Evolutionary conservation across 2,888 invertebrate genomes (phyloP), one percentile per base, ranked within the genome.

Genomic region (Pyralis farinalis): DNA sequence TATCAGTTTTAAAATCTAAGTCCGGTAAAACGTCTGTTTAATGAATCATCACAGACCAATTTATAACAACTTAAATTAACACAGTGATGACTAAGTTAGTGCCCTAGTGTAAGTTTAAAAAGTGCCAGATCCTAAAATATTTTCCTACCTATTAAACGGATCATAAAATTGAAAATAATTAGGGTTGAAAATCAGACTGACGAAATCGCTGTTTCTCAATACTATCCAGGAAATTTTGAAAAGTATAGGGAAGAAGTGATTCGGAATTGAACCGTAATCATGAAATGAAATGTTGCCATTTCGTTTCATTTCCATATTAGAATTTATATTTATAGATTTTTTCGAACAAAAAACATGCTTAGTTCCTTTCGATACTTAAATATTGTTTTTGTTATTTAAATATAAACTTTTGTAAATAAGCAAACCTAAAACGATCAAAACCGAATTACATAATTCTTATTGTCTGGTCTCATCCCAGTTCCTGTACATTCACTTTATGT

Each of bases 81-180:
- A 64, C 67, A 74, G 78, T 78, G 76, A 72, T 77, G 73, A 64
- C 55, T 66, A 72, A 75, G 50, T 43, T 71, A 65, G 50, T 55
- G 52, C 46, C 45, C 44, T 79, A 79, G 70, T 44, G 38, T 79
- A 72, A 78, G 71, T 66, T 60, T 77, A 82, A 81, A 82, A 81
- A 69, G 85, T 86, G 86, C 86, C 86, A 87, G 80, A 85, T 39
- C 37, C 43, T 38, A 42, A 31, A 44, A 34, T 37, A 27, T 43
- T 34, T 37, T 34, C n/a, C n/a, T n/a, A n/a, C n/a, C 9, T 37
- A 37, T 8, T 16, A 22, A 25, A 11, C 12, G n/a, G 12, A 16
- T 28, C 8, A 7, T 10, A 25, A 12, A 27, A 11, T 5, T 25
- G 6, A 12, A 27, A 12, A 32, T 27, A 25, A 10, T 31, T 30